A percentile compares a stretch with the other conserved stretches of the same genome.
Conservation (phyloP, 2,888 invertebrate species). For the Dryobotodes eremita region DNA sequence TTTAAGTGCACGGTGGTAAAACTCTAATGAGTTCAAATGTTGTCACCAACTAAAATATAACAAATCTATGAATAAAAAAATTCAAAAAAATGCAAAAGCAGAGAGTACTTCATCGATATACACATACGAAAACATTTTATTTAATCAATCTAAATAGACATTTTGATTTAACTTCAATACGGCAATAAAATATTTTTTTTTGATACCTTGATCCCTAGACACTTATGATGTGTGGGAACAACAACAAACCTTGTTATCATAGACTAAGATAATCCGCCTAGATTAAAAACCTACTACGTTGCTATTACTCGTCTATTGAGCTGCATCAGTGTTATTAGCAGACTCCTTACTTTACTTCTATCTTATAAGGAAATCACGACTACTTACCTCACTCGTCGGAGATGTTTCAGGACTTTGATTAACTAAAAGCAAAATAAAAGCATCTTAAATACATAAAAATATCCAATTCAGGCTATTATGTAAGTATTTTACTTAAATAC, state of each 20-base stretch:
- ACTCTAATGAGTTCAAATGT: too few species aligned
- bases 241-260: not conserved
- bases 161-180: too few species aligned
- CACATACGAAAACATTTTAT: too few species aligned
- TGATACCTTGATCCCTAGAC: too few species aligned
- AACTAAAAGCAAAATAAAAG: constrained; percentile 60
- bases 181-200: too few species aligned
- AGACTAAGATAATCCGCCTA: not conserved
- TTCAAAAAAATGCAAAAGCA: too few species aligned
- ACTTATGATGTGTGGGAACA: not conserved
- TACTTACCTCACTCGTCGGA: constrained; percentile 69
- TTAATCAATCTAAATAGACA: too few species aligned
- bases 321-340: not conserved
- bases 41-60: too few species aligned
- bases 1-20: too few species aligned
- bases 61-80: too few species aligned
- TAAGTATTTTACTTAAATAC: not conserved
- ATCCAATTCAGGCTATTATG: not conserved
- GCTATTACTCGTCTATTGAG: not conserved
- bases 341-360: not conserved
- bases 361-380: not conserved
- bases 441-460: not conserved
- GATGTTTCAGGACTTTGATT: constrained; percentile 60
- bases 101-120: too few species aligned
- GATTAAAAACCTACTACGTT: not conserved